A percentile compares a stretch with the other conserved stretches of the same genome.
phyloP scores from a whole-genome alignment of 2,113 vertebrate genomes.

The Malaclemys terrapin region DNA sequence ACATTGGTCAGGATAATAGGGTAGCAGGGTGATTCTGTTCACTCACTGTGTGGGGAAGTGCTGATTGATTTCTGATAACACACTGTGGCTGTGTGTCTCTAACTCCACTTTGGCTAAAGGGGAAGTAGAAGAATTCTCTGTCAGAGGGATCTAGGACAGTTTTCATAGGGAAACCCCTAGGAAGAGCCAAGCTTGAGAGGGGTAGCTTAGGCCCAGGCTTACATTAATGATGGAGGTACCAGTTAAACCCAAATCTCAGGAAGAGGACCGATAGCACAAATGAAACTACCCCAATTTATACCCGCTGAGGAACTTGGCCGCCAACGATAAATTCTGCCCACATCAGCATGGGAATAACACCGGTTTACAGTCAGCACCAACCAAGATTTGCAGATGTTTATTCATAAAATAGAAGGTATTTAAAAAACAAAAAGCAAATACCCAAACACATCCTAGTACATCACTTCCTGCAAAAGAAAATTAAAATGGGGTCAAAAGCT shows the following conservation, averaged over 20 bases:
- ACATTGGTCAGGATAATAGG: not conserved
- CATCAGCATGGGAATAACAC: not conserved
- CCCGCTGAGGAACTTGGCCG: not conserved
- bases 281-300: not conserved
- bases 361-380: not conserved
- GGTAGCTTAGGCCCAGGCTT: not conserved
- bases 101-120: not conserved
- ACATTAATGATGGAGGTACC: not conserved
- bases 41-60: accelerated
- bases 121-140: not conserved
- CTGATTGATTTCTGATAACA: not conserved
- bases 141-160: not conserved
- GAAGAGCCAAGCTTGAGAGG: accelerated
- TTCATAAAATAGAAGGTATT: not conserved
- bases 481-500: not conserved
- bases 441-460: not conserved
- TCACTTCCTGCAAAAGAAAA: not conserved
- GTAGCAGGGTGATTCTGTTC: not conserved
- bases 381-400: not conserved
- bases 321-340: accelerated
- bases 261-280: not conserved
- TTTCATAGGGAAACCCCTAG: not conserved
- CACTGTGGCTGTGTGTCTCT: not conserved
- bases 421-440: not conserved
- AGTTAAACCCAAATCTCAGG: not conserved